Conservation (phyloP, 2,113 vertebrate species). For the Colius striatus region DNA sequence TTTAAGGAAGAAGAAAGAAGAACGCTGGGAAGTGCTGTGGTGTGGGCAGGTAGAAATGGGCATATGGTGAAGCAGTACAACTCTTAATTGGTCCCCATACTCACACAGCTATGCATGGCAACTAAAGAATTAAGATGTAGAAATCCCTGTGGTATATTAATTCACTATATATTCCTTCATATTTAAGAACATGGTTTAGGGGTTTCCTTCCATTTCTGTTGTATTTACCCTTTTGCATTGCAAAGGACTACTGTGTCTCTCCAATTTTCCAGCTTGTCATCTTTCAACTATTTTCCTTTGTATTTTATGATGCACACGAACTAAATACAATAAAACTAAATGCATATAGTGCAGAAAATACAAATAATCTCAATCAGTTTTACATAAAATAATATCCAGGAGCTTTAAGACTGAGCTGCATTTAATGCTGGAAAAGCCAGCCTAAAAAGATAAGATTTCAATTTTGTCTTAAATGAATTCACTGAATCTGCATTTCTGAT, state of each 20-base stretch:
- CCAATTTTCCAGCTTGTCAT: slow-evolving; percentile 10
- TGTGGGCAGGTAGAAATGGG: neutral
- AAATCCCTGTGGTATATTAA: neutral
- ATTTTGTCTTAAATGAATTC: slow-evolving; percentile 70
- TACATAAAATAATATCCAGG: slow-evolving; percentile 66
- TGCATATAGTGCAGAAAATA: slow-evolving; percentile 44
- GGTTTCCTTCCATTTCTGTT: neutral
- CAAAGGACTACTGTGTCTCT: slow-evolving; percentile 3
- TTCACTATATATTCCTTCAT: neutral
- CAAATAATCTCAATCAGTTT: slow-evolving; percentile 63
- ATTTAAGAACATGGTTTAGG: neutral
- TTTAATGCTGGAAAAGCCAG: slow-evolving; percentile 64
- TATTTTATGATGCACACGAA: neutral
- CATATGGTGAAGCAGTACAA: neutral
- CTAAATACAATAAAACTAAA: slow-evolving; percentile 43
- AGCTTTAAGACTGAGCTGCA: slow-evolving; percentile 70
- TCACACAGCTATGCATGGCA: neutral
- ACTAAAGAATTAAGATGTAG: neutral
- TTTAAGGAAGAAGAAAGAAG: neutral
- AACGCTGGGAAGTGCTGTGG: neutral
- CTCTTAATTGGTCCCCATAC: neutral
- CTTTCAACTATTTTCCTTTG: neutral
- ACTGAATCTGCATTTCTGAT: slow-evolving; percentile 76
- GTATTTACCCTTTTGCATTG: neutral
- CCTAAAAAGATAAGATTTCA: slow-evolving; percentile 70